Evolutionary conservation across 2,888 invertebrate species (phyloP).

Genomic region (Schrankia costaestrigalis): DNA sequence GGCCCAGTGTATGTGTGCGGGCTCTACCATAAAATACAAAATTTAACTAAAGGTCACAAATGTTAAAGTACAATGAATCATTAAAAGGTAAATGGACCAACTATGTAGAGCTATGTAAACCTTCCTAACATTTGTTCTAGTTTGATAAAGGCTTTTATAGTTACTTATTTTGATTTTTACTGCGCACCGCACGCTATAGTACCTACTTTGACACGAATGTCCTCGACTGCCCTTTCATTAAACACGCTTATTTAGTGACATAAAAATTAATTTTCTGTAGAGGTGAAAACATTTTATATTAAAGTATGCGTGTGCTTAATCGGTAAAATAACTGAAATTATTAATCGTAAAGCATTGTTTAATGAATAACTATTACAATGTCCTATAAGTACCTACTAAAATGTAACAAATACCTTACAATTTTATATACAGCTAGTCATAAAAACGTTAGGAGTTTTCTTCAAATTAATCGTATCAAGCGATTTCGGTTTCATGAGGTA

Average conservation of each 20-base stretch:
- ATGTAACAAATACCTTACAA: too few relatives aligned
- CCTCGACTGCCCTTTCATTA: constrained; percentile 18
- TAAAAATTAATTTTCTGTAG: neutral
- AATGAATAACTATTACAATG: too few relatives aligned
- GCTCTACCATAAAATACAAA: neutral
- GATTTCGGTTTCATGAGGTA: too few relatives aligned
- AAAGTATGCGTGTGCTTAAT: too few relatives aligned
- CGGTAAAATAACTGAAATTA: too few relatives aligned
- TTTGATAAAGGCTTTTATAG: constrained; percentile 45
- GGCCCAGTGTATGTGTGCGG: too few relatives aligned
- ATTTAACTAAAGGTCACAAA: neutral
- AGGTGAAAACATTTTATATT: neutral
- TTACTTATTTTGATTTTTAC: constrained; percentile 44
- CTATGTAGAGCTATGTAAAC: constrained; percentile 4
- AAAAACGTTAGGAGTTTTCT: too few relatives aligned
- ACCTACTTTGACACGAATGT: constrained; percentile 49
- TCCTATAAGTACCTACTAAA: too few relatives aligned
- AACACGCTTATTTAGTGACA: constrained; percentile 1
- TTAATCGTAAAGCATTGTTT: too few relatives aligned
- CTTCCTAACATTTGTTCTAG: constrained; percentile 42
- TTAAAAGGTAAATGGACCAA: neutral
- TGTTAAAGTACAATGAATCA: too few relatives aligned
- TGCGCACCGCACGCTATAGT: constrained; percentile 48
- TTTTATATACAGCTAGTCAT: too few relatives aligned
- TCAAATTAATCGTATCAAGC: too few relatives aligned